phyloP scores from a whole-genome alignment of 1,140 invertebrate genomes.

The Tachypleus tridentatus region DNA sequence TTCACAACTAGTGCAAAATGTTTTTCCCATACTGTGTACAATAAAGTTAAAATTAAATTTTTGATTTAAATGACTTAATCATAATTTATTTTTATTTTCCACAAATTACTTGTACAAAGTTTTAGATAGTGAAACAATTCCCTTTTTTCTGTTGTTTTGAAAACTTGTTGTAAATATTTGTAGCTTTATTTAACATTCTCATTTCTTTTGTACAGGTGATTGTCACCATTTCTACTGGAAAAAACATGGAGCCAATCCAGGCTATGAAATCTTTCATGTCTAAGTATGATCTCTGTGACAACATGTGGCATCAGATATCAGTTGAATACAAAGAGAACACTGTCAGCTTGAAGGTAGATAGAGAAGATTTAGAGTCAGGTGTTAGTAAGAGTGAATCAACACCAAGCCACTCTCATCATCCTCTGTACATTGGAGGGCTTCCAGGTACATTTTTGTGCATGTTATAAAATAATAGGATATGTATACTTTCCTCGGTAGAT shows the following conservation, averaged over 20 bases:
- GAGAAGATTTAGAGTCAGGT: conserved; percentile 38
- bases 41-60: no score
- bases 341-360: conserved; percentile 58
- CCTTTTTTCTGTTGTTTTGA: conserved; percentile 4
- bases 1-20: no score
- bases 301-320: conserved; percentile 70
- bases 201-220: conserved; percentile 40
- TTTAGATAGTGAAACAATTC: no score
- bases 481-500: no score
- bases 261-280: conserved; percentile 46
- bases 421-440: conserved; percentile 71
- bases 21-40: no score
- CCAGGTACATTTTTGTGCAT: conserved; percentile 62
- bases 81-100: no score
- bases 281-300: conserved; percentile 61
- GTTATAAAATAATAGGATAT: no score
- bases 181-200: not conserved
- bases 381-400: conserved; percentile 23
- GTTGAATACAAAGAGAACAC: conserved; percentile 49
- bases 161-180: not conserved
- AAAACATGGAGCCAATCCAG: conserved; percentile 42
- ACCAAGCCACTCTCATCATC: conserved; percentile 19
- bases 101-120: no score
- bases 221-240: conserved; percentile 53
- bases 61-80: no score